These are phyloP conservation scores for Ophioninae sp. DNA, from an alignment of 2,888 invertebrate species.

Conservation along the genomic window DNA sequence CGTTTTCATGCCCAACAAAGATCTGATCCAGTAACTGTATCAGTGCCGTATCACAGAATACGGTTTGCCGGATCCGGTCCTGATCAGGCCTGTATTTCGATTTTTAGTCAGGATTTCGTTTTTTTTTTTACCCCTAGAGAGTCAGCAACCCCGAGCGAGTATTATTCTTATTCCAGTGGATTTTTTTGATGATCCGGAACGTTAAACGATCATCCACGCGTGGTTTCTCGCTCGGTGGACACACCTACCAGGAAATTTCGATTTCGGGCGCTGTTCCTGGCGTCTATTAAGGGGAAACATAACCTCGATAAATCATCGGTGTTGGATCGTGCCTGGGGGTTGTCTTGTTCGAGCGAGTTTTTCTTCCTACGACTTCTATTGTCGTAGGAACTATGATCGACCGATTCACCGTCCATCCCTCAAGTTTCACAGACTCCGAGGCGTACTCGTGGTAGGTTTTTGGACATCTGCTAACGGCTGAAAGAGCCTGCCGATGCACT, in stretches of 20 bases:
- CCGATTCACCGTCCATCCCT: slow-evolving; percentile 65
- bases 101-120: slow-evolving; percentile 36
- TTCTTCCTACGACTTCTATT: slow-evolving; percentile 32
- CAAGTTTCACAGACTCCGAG: slow-evolving; percentile 40
- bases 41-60: too few relatives aligned
- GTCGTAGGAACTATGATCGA: slow-evolving; percentile 56
- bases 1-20: too few relatives aligned
- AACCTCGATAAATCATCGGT: slow-evolving; percentile 72
- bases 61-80: too few relatives aligned
- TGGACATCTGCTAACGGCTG: slow-evolving; percentile 69
- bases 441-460: slow-evolving; percentile 64
- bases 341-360: slow-evolving; percentile 11
- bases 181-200: slow-evolving; percentile 49
- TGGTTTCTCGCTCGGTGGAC: slow-evolving; percentile 40
- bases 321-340: slow-evolving; percentile 31
- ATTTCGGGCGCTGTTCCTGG: slow-evolving; percentile 38
- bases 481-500: slow-evolving; percentile 43
- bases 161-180: slow-evolving; percentile 26
- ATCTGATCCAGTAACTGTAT: too few relatives aligned
- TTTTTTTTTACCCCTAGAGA: slow-evolving; percentile 37
- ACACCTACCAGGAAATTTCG: slow-evolving; percentile 62
- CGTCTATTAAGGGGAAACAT: slow-evolving; percentile 63
- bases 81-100: too few relatives aligned
- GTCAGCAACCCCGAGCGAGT: slow-evolving; percentile 40
- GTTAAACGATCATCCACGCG: slow-evolving; percentile 53